Evolutionary conservation across 2,113 vertebrate genomes (phyloP).

Genomic region (Cephalopterus ornatus): DNA sequence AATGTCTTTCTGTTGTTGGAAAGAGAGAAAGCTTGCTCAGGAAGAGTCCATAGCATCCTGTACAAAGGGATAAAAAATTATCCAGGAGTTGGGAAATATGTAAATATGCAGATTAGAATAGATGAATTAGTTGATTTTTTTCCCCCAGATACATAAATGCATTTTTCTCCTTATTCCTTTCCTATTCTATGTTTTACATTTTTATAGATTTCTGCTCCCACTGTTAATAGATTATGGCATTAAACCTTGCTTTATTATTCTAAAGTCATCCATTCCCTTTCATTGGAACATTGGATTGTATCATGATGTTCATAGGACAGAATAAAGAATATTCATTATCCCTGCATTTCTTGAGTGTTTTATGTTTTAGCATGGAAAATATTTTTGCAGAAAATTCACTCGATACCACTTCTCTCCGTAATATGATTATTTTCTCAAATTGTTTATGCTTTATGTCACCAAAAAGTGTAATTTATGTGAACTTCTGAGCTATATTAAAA

Average conservation of each 20-base stretch:
- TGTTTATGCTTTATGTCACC: neutral
- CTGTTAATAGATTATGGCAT: neutral
- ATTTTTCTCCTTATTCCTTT: neutral
- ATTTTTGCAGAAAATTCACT: neutral
- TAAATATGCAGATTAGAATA: neutral
- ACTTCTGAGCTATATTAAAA: neutral
- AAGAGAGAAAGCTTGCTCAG: neutral
- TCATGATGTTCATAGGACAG: neutral
- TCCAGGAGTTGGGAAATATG: neutral
- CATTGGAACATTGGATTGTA: neutral
- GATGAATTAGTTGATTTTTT: neutral
- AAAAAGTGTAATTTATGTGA: neutral
- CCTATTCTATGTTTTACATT: fast-evolving
- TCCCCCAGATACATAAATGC: too few relatives aligned
- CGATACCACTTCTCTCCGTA: neutral
- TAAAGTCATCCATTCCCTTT: neutral
- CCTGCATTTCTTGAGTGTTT: neutral
- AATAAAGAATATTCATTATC: neutral
- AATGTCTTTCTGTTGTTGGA: neutral
- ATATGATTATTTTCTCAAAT: neutral
- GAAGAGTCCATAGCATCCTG: neutral
- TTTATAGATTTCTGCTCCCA: neutral
- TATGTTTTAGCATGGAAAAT: neutral
- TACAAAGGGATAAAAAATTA: neutral
- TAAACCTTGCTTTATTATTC: neutral